A percentile compares a stretch with the other conserved stretches of the same genome.
Evolutionary conservation across 2,888 invertebrate genomes (phyloP).

Genomic region (Tetramorium bicarinatum): DNA sequence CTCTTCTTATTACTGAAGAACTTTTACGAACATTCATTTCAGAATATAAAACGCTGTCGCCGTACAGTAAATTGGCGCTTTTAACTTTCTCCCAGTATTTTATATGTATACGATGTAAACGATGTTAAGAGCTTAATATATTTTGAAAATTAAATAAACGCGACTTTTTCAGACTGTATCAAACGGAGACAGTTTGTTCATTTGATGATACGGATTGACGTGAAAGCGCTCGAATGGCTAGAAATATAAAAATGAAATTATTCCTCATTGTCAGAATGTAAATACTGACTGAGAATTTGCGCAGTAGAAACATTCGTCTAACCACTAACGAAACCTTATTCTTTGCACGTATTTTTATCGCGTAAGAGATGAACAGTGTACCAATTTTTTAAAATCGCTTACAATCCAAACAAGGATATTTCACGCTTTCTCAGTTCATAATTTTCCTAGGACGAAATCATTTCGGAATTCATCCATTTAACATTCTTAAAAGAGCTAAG

Average conservation of each 20-base stretch:
- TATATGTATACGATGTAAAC: background rate
- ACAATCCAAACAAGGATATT: background rate
- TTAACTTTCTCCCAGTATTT: background rate
- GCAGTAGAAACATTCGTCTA: conserved; percentile 25
- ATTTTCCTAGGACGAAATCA: background rate
- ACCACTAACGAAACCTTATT: background rate
- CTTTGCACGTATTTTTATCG: conserved; percentile 52
- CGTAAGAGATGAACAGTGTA: background rate
- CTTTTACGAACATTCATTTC: conserved; percentile 17
- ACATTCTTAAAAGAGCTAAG: background rate
- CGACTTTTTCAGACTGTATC: background rate
- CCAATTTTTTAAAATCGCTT: background rate
- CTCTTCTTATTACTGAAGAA: background rate
- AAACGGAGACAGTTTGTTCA: background rate
- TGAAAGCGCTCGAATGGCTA: background rate
- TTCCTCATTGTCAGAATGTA: background rate
- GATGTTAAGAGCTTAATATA: background rate
- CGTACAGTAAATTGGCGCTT: background rate
- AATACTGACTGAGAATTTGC: conserved; percentile 28
- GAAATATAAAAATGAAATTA: conserved; percentile 54
- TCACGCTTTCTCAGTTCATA: background rate
- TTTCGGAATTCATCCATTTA: background rate
- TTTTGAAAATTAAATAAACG: background rate
- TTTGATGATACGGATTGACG: background rate
- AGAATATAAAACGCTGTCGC: background rate